A percentile compares a stretch with the other conserved stretches of the same genome.
Conservation (phyloP, 2,797 vertebrate genomes). For the Crax fasciolata region DNA sequence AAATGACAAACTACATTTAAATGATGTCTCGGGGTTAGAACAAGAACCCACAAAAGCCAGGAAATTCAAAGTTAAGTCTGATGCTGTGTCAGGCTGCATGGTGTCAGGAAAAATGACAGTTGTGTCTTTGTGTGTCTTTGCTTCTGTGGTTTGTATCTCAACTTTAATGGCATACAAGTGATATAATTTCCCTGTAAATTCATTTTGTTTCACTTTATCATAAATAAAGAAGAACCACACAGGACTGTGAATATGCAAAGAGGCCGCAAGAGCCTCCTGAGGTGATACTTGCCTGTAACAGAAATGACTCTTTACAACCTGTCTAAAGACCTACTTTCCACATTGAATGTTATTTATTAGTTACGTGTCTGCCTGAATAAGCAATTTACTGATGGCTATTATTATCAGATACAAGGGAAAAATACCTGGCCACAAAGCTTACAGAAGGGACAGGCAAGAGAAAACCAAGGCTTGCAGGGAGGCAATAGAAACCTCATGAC, state of each 20-base stretch:
- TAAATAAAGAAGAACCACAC: conserved; percentile 11
- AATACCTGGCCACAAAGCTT: not conserved
- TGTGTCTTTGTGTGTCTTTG: conserved; percentile 59
- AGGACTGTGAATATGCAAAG: not conserved
- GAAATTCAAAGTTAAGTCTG: conserved; percentile 74
- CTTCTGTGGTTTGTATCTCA: conserved; percentile 69
- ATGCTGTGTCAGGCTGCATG: conserved; percentile 61
- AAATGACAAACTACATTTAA: conserved; percentile 75
- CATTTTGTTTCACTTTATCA: conserved; percentile 36
- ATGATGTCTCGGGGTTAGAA: conserved; percentile 75
- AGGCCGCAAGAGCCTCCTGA: not conserved
- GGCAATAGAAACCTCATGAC: accelerated
- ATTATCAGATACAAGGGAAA: not conserved
- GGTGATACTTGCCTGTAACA: not conserved
- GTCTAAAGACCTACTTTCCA: not conserved
- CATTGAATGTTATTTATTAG: conserved; percentile 15
- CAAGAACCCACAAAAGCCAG: conserved; percentile 65
- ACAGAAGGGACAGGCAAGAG: not conserved
- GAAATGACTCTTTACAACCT: not conserved
- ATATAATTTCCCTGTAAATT: conserved; percentile 27
- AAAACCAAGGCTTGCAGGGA: not conserved
- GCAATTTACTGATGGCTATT: not conserved
- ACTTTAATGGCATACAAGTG: conserved; percentile 56
- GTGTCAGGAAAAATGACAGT: conserved; percentile 76
- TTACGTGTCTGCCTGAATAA: not conserved